A percentile compares a stretch with the other conserved stretches of the same genome.
These are phyloP conservation scores for Lasioglossum morio DNA, from an alignment of 2,888 invertebrate genomes.

Conservation along the genomic window DNA sequence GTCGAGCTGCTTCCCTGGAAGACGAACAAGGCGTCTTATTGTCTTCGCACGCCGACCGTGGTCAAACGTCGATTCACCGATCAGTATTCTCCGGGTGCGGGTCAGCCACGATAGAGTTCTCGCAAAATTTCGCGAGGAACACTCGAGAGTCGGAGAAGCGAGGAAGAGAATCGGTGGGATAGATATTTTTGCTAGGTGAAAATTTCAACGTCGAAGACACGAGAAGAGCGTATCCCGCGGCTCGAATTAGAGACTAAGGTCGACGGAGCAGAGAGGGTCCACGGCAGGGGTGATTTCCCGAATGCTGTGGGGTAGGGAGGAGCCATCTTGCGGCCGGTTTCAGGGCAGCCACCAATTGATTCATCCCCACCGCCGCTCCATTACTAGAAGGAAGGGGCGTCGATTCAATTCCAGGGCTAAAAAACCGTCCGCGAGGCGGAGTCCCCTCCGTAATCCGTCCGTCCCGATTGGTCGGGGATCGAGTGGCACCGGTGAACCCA, in stretches of 20 bases:
- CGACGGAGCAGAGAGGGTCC: conserved; percentile 31
- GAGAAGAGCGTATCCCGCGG: conserved; percentile 38
- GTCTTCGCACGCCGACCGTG: not conserved
- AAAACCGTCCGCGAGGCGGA: conserved; percentile 78
- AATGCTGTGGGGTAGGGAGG: conserved; percentile 78
- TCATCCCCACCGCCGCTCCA: conserved; percentile 79
- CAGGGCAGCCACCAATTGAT: conserved; percentile 83
- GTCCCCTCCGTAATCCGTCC: conserved; percentile 66
- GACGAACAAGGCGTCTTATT: conserved; percentile 15
- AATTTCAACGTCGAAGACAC: conserved; percentile 2
- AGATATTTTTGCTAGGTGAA: not conserved
- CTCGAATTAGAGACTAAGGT: conserved; percentile 59
- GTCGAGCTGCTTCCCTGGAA: conserved; percentile 35
- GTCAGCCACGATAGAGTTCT: not conserved
- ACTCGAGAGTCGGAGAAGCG: not conserved
- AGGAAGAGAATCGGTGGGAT: not conserved
- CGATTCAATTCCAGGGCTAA: conserved; percentile 83
- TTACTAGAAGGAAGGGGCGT: conserved; percentile 74
- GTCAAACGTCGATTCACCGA: conserved; percentile 6
- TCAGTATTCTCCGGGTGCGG: not conserved
- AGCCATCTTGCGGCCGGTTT: conserved; percentile 84
- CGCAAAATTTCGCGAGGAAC: not conserved
- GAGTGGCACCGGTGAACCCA: conserved; percentile 68
- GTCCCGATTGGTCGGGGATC: conserved; percentile 71
- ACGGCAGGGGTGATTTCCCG: conserved; percentile 71